Percentiles rank a stretch among this genome's conserved stretches.
Evolutionary conservation across 2,888 invertebrate genomes (phyloP).

Genomic region (Synergus gifuensis): DNA sequence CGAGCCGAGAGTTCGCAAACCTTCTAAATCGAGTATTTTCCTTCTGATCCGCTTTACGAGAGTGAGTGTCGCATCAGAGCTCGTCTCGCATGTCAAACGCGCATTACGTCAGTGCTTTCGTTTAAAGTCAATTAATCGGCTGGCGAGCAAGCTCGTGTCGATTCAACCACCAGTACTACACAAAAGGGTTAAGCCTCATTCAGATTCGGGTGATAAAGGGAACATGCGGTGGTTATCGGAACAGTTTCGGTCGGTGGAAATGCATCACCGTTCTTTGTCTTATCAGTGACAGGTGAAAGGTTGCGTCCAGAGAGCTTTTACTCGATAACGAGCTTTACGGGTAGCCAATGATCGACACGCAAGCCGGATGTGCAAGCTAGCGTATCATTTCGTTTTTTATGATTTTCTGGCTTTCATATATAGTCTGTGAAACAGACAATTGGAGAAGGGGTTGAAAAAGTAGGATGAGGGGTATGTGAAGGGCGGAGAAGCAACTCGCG

Average conservation of each 20-base stretch:
- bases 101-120: conserved; percentile 23
- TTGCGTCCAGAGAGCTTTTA: conserved; percentile 26
- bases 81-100: conserved; percentile 36
- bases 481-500: conserved; percentile 54
- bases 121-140: conserved; percentile 32
- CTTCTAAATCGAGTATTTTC: not conserved
- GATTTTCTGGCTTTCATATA: conserved; percentile 42
- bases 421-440: conserved; percentile 25
- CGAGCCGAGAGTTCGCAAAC: not conserved
- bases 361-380: conserved; percentile 55
- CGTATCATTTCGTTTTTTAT: conserved; percentile 60
- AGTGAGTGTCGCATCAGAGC: not conserved
- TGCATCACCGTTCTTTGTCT: conserved; percentile 31
- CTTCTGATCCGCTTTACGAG: not conserved
- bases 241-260: conserved; percentile 29
- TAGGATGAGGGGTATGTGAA: conserved; percentile 34
- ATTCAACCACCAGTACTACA: conserved; percentile 2
- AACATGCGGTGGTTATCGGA: conserved; percentile 40
- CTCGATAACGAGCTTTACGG: conserved; percentile 60
- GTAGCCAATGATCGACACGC: conserved; percentile 62
- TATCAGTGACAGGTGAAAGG: conserved; percentile 34
- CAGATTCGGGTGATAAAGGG: conserved; percentile 23
- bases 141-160: conserved; percentile 34
- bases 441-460: conserved; percentile 49
- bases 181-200: conserved; percentile 37